Evolutionary conservation across 2,888 invertebrate species (phyloP).

Genomic region (Proisotoma minuta): DNA sequence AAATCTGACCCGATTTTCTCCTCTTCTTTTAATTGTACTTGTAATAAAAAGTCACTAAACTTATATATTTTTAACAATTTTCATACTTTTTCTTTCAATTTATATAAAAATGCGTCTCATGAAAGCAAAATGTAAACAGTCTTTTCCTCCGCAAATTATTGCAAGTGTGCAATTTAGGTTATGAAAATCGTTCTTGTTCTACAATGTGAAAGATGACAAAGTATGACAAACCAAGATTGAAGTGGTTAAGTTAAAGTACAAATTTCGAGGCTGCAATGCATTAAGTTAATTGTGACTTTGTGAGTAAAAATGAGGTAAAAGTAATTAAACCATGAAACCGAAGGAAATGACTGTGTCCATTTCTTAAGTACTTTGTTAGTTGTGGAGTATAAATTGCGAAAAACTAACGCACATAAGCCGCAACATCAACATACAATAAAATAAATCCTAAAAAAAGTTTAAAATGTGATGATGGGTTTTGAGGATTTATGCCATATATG

Average conservation of each 20-base stretch:
- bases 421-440: not conserved
- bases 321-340: slow-evolving; percentile 17
- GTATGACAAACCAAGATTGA: slow-evolving; percentile 5
- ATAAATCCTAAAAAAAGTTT: not conserved
- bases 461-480: slow-evolving; percentile 1
- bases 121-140: no score
- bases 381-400: not conserved
- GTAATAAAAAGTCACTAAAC: no score
- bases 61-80: no score
- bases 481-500: no score
- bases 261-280: not conserved
- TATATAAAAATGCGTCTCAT: no score
- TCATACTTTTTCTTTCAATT: no score
- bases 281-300: not conserved
- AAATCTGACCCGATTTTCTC: slow-evolving; percentile 16
- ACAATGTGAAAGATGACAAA: slow-evolving; percentile 5
- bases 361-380: not conserved
- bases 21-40: no score
- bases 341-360: not conserved
- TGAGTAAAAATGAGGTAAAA: not conserved
- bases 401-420: slow-evolving; percentile 4
- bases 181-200: not conserved
- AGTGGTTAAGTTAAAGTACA: not conserved
- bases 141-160: no score
- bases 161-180: slow-evolving; percentile 1